These are phyloP conservation scores for Cynaeus angustus DNA, from an alignment of 2,888 invertebrate species.

Conservation along the genomic window DNA sequence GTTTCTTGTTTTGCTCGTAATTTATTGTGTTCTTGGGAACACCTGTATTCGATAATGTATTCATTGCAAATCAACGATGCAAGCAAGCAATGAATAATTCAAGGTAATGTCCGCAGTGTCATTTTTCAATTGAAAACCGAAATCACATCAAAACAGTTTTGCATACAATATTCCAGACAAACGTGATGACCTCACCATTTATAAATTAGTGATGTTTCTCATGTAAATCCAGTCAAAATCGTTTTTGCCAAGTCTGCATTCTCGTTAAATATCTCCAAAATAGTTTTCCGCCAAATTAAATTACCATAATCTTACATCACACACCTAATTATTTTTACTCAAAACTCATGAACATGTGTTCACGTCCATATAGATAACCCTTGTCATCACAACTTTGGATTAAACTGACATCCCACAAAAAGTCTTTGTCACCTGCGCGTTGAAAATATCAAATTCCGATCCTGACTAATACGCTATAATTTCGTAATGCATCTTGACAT, in stretches of 20 bases:
- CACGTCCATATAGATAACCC: conserved; percentile 40
- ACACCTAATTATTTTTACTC: conserved; percentile 24
- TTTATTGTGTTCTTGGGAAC: conserved; percentile 13
- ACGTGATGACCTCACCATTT: too few species aligned
- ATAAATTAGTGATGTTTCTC: too few species aligned
- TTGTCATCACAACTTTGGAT: conserved; percentile 11
- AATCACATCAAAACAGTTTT: conserved; percentile 7
- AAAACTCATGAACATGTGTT: conserved; percentile 36
- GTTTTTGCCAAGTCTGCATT: too few species aligned
- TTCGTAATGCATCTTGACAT: conserved; percentile 52
- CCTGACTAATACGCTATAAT: conserved; percentile 51
- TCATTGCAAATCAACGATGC: conserved; percentile 26
- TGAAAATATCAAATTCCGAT: conserved; percentile 57
- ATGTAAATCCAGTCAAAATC: too few species aligned
- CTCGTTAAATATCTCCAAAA: too few species aligned
- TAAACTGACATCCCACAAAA: conserved; percentile 29
- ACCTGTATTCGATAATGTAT: conserved; percentile 14
- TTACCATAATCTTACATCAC: conserved; percentile 3
- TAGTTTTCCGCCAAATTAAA: conserved; percentile 4
- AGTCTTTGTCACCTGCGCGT: conserved; percentile 56
- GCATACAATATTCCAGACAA: conserved; percentile 14
- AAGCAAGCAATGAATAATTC: conserved; percentile 28
- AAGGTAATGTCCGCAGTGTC: conserved; percentile 12
- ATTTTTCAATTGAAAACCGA: conserved; percentile 23
- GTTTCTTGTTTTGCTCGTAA: not conserved